Base-by-base conservation (phyloP, 2,888 invertebrate genomes). In the Portevinia maculata region DNA sequence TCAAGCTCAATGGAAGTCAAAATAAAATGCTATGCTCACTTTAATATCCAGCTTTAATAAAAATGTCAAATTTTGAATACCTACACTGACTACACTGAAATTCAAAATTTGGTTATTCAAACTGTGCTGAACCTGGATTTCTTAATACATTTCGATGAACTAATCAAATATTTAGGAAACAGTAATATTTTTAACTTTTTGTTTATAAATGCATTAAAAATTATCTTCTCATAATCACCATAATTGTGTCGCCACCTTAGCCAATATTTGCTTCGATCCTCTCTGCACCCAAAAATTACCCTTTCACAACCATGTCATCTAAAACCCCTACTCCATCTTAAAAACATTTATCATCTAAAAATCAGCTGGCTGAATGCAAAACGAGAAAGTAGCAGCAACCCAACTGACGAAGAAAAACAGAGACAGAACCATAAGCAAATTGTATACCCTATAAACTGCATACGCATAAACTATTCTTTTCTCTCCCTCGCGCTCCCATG, bases 401-500 rank as follows among this genome's bases (percentile, higher is more conserved):
- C 3, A 7, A 62, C 0, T 2, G 0, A 1, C n/a, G n/a, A 37
- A n/a, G 11, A 1, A 1, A 55, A 50, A 73, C 44, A 60, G 71
- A 34, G 71, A 53, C 9, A 41, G 3, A 41, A n/a, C 1, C 3
- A 37, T 28, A 52, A 11, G 15, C 13, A 41, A 30, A 70, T 1
- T 19, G 4, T 17, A 32, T 17, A 32, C 53, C 7, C 1, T 41
- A 32, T 34, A 21, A 48, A 32, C 44, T 65, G 57, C 64, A 73
- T 41, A 41, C 24, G 13, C 15, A 55, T 21, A 52, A 73, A 64
- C 73, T 73, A 64, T 52, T 62, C n/a, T 4, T 28, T 30, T 28
- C 30, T 57, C 57, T 83, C 71, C n/a, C 62, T 71, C 50, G 6
- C 44, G 28, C 71, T 24, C 24, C 6, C 48, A 67, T 62, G 78